phyloP scores from a whole-genome alignment of 1,140 invertebrate genomes.

The Pygmarrhopalites habei region DNA sequence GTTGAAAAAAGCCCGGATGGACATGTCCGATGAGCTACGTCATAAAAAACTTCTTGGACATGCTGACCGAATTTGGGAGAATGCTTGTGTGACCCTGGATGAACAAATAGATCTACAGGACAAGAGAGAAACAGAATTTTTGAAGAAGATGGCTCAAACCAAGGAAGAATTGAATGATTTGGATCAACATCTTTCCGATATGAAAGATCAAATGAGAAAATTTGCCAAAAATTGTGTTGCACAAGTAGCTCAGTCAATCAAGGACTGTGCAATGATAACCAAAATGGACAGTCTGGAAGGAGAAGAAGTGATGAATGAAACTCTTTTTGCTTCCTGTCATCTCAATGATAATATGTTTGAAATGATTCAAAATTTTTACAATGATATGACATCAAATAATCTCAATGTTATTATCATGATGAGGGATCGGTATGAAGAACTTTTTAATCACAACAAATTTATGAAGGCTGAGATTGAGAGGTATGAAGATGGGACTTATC shows the following conservation, averaged over 20 bases:
- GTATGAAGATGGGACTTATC: not conserved
- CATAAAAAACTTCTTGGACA: not conserved
- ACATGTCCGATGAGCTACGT: constrained; percentile 18
- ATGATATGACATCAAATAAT: constrained; percentile 86
- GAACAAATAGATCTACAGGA: constrained; percentile 4
- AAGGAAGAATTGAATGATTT: constrained; percentile 8
- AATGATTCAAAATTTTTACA: constrained; percentile 89
- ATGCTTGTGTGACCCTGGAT: not conserved
- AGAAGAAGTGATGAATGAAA: constrained; percentile 8
- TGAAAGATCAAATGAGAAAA: not conserved
- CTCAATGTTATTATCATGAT: constrained; percentile 61
- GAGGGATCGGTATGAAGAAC: constrained; percentile 1
- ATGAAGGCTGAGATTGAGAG: not conserved
- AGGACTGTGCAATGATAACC: constrained; percentile 6
- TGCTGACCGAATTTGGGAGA: constrained; percentile 4
- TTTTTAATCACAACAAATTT: not conserved
- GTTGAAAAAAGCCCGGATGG: not conserved
- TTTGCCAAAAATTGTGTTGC: not conserved
- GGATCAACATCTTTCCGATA: not conserved
- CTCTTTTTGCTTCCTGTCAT: not conserved
- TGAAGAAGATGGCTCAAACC: not conserved
- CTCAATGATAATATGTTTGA: constrained; percentile 46
- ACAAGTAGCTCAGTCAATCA: not conserved
- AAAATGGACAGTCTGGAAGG: constrained; percentile 5
- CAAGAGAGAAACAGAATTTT: not conserved